A percentile compares a stretch with the other conserved stretches of the same genome.
Evolutionary conservation across 1,140 invertebrate genomes (phyloP).

Genomic region (Asobara japonica): DNA sequence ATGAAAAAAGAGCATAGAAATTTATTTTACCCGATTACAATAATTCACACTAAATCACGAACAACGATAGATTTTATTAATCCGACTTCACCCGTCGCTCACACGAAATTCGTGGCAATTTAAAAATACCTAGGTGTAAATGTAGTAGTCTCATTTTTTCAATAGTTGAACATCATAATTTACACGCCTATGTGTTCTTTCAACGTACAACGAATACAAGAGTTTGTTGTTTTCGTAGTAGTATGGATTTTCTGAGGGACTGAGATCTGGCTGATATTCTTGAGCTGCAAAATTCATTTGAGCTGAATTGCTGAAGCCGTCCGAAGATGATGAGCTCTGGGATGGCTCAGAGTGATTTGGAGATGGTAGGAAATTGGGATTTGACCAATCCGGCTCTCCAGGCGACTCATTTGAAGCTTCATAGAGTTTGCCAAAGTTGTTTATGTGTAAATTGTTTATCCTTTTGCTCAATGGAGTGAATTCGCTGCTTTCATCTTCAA

Average conservation of each 20-base stretch:
- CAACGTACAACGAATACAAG: slow-evolving; percentile 70
- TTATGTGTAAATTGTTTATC: slow-evolving; percentile 83
- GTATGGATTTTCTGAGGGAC: slow-evolving; percentile 70
- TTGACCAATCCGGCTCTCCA: slow-evolving; percentile 52
- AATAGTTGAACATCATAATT: slow-evolving; percentile 32
- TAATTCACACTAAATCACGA: background rate
- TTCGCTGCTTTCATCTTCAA: slow-evolving; percentile 76
- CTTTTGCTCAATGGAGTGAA: slow-evolving; percentile 81
- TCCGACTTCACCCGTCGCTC: background rate
- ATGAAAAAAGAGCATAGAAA: background rate
- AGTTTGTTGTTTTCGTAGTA: slow-evolving; percentile 74
- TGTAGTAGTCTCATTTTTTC: slow-evolving; percentile 2
- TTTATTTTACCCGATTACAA: background rate
- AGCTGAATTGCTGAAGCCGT: slow-evolving; percentile 54
- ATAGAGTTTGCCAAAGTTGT: slow-evolving; percentile 51
- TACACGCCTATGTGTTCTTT: slow-evolving; percentile 65
- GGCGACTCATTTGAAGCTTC: background rate
- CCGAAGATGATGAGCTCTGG: slow-evolving; percentile 56
- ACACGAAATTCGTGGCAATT: background rate
- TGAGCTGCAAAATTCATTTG: slow-evolving; percentile 49
- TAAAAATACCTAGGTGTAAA: background rate
- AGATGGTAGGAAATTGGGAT: slow-evolving; percentile 51
- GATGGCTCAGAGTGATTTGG: slow-evolving; percentile 61
- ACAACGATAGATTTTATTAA: background rate
- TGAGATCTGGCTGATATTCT: slow-evolving; percentile 70